Percentiles rank a stretch among this genome's conserved stretches.
These are phyloP conservation scores for Odobenus rosmarus DNA, from an alignment of 2,113 vertebrate species.

Conservation along the genomic window DNA sequence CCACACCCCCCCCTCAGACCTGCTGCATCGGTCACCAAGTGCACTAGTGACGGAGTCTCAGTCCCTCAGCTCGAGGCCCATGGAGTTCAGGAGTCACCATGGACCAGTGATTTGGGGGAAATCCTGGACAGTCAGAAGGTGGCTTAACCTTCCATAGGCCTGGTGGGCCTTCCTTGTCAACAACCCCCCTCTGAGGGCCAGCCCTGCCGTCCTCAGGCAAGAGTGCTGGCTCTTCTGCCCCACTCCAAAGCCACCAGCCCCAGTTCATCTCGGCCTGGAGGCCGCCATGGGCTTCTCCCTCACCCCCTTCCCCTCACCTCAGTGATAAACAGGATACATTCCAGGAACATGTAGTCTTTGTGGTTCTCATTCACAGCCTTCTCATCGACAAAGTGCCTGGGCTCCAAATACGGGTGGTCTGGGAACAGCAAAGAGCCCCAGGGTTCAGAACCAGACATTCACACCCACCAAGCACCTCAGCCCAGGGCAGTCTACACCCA, in stretches of 20 bases:
- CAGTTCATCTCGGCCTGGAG: not conserved
- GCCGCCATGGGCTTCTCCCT: fast-evolving
- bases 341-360: conserved; percentile 97
- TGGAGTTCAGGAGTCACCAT: not conserved
- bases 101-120: not conserved
- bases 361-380: conserved; percentile 94
- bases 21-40: not conserved
- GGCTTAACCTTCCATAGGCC: not conserved
- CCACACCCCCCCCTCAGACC: not conserved
- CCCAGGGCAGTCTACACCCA: not conserved
- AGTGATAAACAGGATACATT: conserved; percentile 96
- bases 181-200: not conserved
- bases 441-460: not conserved
- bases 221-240: not conserved
- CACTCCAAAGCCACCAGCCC: not conserved
- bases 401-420: conserved; percentile 95
- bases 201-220: not conserved
- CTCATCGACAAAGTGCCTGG: conserved; percentile 95
- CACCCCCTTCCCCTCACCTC: conserved; percentile 84
- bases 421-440: conserved; percentile 42
- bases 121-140: not conserved
- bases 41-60: not conserved
- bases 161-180: not conserved
- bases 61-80: not conserved
- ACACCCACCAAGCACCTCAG: fast-evolving